Percentiles rank a stretch among this genome's conserved stretches.
Evolutionary conservation across 2,888 invertebrate genomes (phyloP).

Genomic region (Boloria euphrosyne): DNA sequence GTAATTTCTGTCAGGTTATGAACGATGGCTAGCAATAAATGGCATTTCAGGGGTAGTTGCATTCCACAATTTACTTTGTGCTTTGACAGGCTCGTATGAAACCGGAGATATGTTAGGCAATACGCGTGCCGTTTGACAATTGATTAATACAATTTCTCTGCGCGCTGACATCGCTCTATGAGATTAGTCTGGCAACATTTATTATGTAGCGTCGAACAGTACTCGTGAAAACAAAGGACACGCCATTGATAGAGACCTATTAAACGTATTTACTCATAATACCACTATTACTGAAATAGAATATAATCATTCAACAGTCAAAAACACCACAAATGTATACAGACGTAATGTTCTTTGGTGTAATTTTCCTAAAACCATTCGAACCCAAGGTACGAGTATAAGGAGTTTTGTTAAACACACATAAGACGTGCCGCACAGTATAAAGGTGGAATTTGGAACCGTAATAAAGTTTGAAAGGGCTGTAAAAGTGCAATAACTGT

Average conservation of each 20-base stretch:
- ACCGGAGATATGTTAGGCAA: slow-evolving; percentile 55
- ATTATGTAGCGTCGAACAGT: slow-evolving; percentile 5
- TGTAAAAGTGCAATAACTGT: slow-evolving; percentile 81
- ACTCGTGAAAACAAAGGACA: slow-evolving; percentile 7
- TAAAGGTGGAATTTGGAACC: slow-evolving; percentile 73
- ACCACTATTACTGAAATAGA: too few species aligned
- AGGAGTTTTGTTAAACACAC: slow-evolving; percentile 67
- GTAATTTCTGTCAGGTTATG: slow-evolving; percentile 39
- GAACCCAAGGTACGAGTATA: slow-evolving; percentile 22
- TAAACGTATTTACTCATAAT: neutral
- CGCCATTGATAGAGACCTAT: slow-evolving; percentile 3
- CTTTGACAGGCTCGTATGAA: slow-evolving; percentile 51
- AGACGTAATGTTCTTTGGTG: neutral
- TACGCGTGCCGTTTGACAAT: slow-evolving; percentile 66
- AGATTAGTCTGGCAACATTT: slow-evolving; percentile 41
- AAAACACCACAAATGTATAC: neutral
- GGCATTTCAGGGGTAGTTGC: slow-evolving; percentile 28
- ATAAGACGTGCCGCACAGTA: slow-evolving; percentile 54
- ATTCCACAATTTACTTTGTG: slow-evolving; percentile 54
- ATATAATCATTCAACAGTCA: neutral
- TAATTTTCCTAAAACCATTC: slow-evolving; percentile 22
- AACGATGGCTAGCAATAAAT: slow-evolving; percentile 36
- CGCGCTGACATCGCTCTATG: slow-evolving; percentile 58
- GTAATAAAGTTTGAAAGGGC: slow-evolving; percentile 81
- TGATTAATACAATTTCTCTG: slow-evolving; percentile 77